Percentiles rank a stretch among this genome's conserved stretches.
Conservation (phyloP, 2,797 vertebrate species). For the Crocodylus rhombifer region DNA sequence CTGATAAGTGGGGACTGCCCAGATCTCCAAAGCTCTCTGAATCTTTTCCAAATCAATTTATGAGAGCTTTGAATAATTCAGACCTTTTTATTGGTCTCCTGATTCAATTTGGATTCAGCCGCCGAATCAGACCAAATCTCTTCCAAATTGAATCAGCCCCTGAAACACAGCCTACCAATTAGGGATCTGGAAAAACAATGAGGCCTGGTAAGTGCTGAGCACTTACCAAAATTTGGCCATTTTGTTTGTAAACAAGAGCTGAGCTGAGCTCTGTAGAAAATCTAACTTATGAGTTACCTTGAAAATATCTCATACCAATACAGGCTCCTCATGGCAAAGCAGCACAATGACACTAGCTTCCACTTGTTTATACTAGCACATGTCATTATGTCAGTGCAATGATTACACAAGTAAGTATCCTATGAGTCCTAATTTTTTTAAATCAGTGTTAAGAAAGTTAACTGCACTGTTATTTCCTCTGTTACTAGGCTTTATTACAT, state of each 20-base stretch:
- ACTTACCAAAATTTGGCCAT: slow-evolving; percentile 36
- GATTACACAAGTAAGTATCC: slow-evolving; percentile 73
- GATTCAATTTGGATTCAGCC: no score
- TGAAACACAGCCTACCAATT: neutral
- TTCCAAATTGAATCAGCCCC: neutral
- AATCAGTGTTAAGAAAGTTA: slow-evolving; percentile 80
- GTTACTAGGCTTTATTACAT: slow-evolving; percentile 75
- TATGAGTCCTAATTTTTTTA: slow-evolving; percentile 81
- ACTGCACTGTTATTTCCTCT: slow-evolving; percentile 78
- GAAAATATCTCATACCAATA: slow-evolving; percentile 6
- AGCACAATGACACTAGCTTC: slow-evolving; percentile 34
- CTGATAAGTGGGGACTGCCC: no score
- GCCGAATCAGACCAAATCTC: no score
- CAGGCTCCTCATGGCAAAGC: slow-evolving; percentile 3
- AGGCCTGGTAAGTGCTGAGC: neutral
- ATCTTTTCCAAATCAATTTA: no score
- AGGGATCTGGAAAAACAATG: slow-evolving; percentile 63
- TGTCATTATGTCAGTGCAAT: slow-evolving; percentile 77
- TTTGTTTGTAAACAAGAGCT: slow-evolving; percentile 47
- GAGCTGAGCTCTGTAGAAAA: slow-evolving; percentile 49
- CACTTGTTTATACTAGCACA: slow-evolving; percentile 55
- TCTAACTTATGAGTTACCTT: slow-evolving; percentile 40
- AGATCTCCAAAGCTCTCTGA: no score
- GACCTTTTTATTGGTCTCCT: no score
- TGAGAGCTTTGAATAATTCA: no score